A percentile compares a stretch with the other conserved stretches of the same genome.
Evolutionary conservation across 1,140 invertebrate genomes (phyloP).

Genomic region (Cylas formicarius): DNA sequence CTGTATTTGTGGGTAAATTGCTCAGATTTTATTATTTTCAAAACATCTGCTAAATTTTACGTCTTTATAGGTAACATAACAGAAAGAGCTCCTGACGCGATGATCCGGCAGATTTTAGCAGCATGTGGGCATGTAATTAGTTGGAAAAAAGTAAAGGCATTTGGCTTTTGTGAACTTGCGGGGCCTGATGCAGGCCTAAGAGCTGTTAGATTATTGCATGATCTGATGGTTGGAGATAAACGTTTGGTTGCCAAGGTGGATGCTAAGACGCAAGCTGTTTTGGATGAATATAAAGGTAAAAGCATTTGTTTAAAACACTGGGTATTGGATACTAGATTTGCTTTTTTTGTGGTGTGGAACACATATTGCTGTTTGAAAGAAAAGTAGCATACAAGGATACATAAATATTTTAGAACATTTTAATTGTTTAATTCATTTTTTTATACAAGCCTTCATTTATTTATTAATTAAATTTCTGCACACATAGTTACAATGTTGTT

Average conservation of each 20-base stretch:
- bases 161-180: slow-evolving; percentile 97
- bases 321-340: too few species aligned
- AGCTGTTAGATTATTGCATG: slow-evolving; percentile 89
- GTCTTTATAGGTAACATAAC: slow-evolving; percentile 83
- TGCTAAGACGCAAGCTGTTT: slow-evolving; percentile 89
- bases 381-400: too few species aligned
- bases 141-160: slow-evolving; percentile 97
- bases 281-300: slow-evolving; percentile 87
- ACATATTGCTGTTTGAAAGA: too few species aligned
- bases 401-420: too few species aligned
- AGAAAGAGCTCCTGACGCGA: slow-evolving; percentile 87
- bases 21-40: neutral
- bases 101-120: slow-evolving; percentile 87
- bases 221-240: slow-evolving; percentile 88
- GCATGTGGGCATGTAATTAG: slow-evolving; percentile 88
- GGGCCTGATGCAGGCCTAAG: slow-evolving; percentile 90
- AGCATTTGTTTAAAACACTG: slow-evolving; percentile 6
- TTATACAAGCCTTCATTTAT: too few species aligned
- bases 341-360: too few species aligned
- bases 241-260: slow-evolving; percentile 95
- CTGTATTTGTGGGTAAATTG: slow-evolving; percentile 79
- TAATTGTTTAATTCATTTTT: too few species aligned
- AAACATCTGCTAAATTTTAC: neutral
- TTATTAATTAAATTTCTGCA: too few species aligned
- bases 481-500: too few species aligned